Evolutionary conservation across 1,140 invertebrate species (phyloP), one percentile per base, ranked within the genome.

Genomic region (Dinothrombium tinctorium): DNA sequence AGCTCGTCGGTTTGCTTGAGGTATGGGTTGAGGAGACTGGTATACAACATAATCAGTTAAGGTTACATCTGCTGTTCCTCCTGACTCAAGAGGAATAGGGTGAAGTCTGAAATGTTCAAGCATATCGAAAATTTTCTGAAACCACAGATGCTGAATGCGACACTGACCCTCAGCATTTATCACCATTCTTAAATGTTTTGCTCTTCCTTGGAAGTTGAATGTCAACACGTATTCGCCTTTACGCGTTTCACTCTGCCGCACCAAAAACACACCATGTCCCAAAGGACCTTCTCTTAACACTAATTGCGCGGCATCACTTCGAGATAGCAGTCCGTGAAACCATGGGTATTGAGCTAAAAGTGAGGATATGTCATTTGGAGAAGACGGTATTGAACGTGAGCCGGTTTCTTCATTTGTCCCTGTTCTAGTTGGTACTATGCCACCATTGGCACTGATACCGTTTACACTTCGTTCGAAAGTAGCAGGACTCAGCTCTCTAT

Each of bases 141-240:
- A 95, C 73, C 82, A 90, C n/a, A 94, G 67, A 59, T 94, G 86
- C 56, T 94, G 87, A 17, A 95, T 84, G 17, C 84, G 69, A 57
- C 86, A 94, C 51, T 86, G 78, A 1, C 84, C 84, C 50, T 82
- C 73, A 48, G 80, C 75, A 53, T 78, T 86, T 26, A 95, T 65
- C 8, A 81, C 90, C 77, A 94, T 84, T 35, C 89, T 69, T 17
- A 95, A 61, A 62, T 95, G 89, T 74, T 78, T 78, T 14, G 74
- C 73, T 57, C 71, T 63, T 42, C 82, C 82, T 63, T 89, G 83
- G 54, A 89, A 94, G 64, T 95, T 96, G 55, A 95, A 95, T 1
- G 89, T 96, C 32, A 96, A 69, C 28, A 96, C 89, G 60, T 84
- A 94, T 63, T 96, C 87, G 35, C 89, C 87, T 48, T 82, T 77